phyloP scores from a whole-genome alignment of 2,797 vertebrate species.

The Sus cebifrons region DNA sequence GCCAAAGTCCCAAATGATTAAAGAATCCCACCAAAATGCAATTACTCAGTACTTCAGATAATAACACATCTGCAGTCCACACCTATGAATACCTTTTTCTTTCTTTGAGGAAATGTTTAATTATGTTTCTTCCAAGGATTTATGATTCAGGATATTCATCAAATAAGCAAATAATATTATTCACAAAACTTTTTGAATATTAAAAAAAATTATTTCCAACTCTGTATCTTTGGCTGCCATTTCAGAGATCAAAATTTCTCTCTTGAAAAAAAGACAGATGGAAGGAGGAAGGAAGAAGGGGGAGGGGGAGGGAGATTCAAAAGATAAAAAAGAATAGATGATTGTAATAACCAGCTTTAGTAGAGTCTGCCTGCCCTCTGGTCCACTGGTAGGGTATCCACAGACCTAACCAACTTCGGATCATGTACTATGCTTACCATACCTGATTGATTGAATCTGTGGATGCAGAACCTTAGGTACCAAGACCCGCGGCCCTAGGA shows the following conservation, averaged over 20 bases:
- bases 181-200: conserved; percentile 10
- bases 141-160: not conserved
- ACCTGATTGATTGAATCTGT: not conserved
- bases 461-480: not conserved
- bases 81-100: not conserved
- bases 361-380: not conserved
- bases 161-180: conserved; percentile 3
- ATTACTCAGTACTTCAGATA: not conserved
- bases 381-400: too few relatives aligned
- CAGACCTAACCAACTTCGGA: not conserved
- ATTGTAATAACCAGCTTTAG: not conserved
- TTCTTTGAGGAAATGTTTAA: not conserved
- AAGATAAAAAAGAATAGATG: not conserved
- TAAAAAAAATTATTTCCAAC: not conserved
- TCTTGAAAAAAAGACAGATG: not conserved
- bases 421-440: not conserved
- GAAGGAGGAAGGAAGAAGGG: not conserved
- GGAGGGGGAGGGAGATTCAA: not conserved
- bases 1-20: not conserved
- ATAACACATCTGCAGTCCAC: not conserved
- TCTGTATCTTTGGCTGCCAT: not conserved
- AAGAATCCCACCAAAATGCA: not conserved
- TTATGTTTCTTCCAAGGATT: conserved; percentile 1
- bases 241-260: conserved; percentile 8
- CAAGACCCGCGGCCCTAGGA: not conserved